Conservation (phyloP, 2,797 vertebrate species). For the Brotula barbata region DNA sequence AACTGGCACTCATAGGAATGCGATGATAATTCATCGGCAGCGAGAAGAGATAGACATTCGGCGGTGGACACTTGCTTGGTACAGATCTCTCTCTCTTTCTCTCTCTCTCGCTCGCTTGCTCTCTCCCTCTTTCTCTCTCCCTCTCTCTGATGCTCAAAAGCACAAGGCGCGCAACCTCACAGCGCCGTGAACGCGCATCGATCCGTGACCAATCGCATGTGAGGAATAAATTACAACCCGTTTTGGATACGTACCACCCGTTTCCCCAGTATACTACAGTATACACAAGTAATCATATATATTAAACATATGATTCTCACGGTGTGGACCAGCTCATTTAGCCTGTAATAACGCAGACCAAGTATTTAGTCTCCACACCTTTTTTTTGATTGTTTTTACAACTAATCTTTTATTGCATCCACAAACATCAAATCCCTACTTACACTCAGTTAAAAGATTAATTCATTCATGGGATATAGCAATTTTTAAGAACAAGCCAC, state of each 20-base stretch:
- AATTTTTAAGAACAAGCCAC: too few relatives aligned
- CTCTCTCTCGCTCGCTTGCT: slow-evolving; percentile 21
- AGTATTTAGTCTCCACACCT: too few relatives aligned
- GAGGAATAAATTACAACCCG: slow-evolving; percentile 67
- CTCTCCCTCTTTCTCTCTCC: neutral
- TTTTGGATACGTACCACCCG: slow-evolving; percentile 48
- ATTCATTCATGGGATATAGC: too few relatives aligned
- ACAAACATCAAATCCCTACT: too few relatives aligned
- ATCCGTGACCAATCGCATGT: slow-evolving; percentile 74
- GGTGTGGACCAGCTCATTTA: too few relatives aligned
- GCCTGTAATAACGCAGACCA: too few relatives aligned
- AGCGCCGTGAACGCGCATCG: slow-evolving; percentile 72
- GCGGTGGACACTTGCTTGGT: slow-evolving; percentile 61
- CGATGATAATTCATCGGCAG: slow-evolving; percentile 71
- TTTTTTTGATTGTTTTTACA: too few relatives aligned
- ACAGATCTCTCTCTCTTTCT: slow-evolving; percentile 42
- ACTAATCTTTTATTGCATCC: too few relatives aligned
- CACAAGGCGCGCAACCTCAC: slow-evolving; percentile 62
- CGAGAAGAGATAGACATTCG: slow-evolving; percentile 65
- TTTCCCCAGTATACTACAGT: too few relatives aligned
- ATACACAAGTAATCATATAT: too few relatives aligned
- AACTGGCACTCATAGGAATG: slow-evolving; percentile 78
- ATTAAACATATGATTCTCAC: too few relatives aligned
- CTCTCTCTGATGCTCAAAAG: slow-evolving; percentile 62
- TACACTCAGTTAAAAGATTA: too few relatives aligned